Conservation (phyloP, 2,113 vertebrate genomes). For the Natator depressus region DNA sequence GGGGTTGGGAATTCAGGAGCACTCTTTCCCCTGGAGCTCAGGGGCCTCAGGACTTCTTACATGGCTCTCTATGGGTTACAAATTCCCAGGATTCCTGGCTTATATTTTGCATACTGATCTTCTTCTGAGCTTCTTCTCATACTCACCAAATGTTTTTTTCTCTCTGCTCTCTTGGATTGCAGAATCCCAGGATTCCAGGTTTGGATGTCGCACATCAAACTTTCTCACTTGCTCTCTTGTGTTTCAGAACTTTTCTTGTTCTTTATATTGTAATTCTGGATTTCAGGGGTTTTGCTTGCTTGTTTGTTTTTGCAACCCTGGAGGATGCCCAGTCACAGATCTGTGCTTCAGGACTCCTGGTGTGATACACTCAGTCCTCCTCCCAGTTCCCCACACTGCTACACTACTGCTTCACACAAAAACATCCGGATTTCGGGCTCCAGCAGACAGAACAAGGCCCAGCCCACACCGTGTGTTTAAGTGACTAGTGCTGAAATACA, state of each 20-base stretch:
- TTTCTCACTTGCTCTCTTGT: not conserved
- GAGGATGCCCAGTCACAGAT: not conserved
- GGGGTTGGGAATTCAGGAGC: too few species aligned
- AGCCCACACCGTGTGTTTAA: not conserved
- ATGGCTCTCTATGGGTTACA: not conserved
- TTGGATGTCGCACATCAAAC: not conserved
- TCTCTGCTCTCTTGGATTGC: not conserved
- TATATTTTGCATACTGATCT: not conserved
- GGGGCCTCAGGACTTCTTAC: not conserved
- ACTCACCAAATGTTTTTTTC: not conserved
- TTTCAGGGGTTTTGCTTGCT: not conserved
- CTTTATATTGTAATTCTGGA: not conserved
- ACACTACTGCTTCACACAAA: not conserved
- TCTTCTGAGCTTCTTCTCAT: not conserved
- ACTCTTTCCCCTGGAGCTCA: too few species aligned
- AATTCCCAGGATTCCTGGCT: not conserved
- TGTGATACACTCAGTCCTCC: not conserved
- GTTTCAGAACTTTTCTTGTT: not conserved
- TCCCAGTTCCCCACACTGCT: not conserved
- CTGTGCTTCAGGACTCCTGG: too few species aligned
- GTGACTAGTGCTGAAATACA: not conserved
- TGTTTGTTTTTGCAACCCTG: not conserved
- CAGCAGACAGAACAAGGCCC: not conserved
- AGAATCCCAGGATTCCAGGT: not conserved
- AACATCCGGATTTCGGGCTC: not conserved